Evolutionary conservation across 2,113 vertebrate species (phyloP).

Genomic region (Oryzias celebensis): DNA sequence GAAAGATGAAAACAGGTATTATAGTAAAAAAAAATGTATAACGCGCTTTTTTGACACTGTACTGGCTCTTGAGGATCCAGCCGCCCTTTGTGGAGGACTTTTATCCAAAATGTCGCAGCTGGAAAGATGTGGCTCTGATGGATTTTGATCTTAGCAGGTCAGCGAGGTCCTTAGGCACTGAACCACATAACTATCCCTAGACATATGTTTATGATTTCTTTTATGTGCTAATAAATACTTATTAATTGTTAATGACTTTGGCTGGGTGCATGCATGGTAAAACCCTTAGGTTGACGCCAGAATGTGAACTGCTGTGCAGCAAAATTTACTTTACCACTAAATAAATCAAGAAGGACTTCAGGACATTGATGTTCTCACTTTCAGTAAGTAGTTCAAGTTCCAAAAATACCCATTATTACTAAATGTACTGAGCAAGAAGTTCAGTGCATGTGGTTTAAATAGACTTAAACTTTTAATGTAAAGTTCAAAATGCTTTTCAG

Average conservation of each 20-base stretch:
- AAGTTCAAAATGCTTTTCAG: too few relatives aligned
- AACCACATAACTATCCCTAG: constrained; percentile 18
- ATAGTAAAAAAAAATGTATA: constrained; percentile 1
- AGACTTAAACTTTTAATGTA: too few relatives aligned
- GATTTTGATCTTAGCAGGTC: constrained; percentile 32
- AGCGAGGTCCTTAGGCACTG: constrained; percentile 4
- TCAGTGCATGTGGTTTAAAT: not conserved
- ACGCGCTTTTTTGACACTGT: too few relatives aligned
- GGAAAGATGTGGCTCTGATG: constrained; percentile 35
- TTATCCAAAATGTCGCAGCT: constrained; percentile 10
- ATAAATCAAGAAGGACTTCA: constrained; percentile 8
- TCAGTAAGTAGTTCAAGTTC: constrained; percentile 22
- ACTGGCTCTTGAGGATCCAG: too few relatives aligned
- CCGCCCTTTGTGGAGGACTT: not conserved
- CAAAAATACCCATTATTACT: constrained; percentile 19
- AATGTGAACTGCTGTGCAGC: constrained; percentile 10
- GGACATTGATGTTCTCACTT: constrained; percentile 13
- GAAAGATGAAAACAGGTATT: constrained; percentile 18
- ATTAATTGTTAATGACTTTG: constrained; percentile 38
- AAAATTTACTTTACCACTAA: constrained; percentile 19
- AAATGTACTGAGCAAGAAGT: constrained; percentile 10
- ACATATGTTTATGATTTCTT: constrained; percentile 21
- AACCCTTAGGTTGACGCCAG: constrained; percentile 2
- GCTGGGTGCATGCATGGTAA: constrained; percentile 2
- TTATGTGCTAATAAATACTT: constrained; percentile 37